A percentile compares a stretch with the other conserved stretches of the same genome.
phyloP scores from a whole-genome alignment of 2,797 vertebrate species.

The Peromyscus nudipes region DNA sequence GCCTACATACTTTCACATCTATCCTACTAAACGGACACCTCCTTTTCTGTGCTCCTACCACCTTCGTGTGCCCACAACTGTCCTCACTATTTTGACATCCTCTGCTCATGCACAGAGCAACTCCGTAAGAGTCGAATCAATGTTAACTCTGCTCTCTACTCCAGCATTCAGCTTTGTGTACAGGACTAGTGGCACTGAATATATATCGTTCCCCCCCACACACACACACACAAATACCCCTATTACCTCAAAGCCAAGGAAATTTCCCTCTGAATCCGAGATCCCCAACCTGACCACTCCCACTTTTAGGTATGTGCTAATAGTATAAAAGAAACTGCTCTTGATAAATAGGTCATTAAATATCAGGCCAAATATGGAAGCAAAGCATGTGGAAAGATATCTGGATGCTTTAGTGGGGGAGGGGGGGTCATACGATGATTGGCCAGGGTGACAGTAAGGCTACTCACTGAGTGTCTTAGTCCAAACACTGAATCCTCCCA shows the following conservation, averaged over 20 bases:
- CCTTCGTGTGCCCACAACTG: background rate
- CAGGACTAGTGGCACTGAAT: background rate
- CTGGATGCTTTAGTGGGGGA: background rate
- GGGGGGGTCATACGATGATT: background rate
- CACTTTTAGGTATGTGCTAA: background rate
- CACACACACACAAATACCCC: background rate
- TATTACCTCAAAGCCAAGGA: background rate
- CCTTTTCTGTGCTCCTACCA: background rate
- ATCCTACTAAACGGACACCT: background rate
- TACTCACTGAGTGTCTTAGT: background rate
- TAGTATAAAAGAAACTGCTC: background rate
- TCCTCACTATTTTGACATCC: background rate
- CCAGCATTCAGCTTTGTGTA: background rate
- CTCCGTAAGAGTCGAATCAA: background rate
- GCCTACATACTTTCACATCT: background rate
- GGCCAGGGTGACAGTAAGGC: background rate
- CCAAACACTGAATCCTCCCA: background rate
- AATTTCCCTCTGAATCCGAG: background rate
- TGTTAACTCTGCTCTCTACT: background rate
- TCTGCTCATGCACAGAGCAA: background rate
- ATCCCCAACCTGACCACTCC: background rate
- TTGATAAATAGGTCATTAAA: background rate
- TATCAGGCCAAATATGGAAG: conserved; percentile 28
- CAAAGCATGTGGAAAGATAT: background rate
- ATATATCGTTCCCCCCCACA: too few species aligned